Conservation (phyloP, 2,888 invertebrate species). For the Athalia rosae region DNA sequence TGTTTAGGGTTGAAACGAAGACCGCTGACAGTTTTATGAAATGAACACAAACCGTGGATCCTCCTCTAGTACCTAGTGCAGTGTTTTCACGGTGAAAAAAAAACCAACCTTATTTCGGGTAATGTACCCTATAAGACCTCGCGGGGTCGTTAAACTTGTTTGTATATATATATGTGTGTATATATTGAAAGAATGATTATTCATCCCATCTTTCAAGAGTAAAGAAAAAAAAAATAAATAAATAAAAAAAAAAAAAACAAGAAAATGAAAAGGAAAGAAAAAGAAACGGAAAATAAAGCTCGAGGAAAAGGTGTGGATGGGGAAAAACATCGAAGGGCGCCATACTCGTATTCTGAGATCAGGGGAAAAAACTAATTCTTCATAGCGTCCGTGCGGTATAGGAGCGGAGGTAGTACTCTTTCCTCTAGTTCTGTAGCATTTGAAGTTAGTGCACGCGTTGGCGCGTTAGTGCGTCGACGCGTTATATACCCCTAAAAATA, state of each 20-base stretch:
- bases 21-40: constrained; percentile 62
- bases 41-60: constrained; percentile 48
- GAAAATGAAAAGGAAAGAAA: too few species aligned
- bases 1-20: constrained; percentile 42
- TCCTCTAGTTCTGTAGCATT: too few species aligned
- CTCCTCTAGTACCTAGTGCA: constrained; percentile 42
- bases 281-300: neutral
- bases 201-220: neutral
- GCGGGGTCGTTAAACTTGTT: constrained; percentile 34
- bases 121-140: neutral
- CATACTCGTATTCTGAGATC: constrained; percentile 34
- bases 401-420: neutral
- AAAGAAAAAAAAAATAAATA: too few species aligned
- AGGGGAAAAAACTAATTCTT: constrained; percentile 34
- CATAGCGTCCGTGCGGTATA: constrained; percentile 16
- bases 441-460: constrained; percentile 6
- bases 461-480: constrained; percentile 34
- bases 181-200: constrained; percentile 32
- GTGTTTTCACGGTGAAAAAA: constrained; percentile 48
- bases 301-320: too few species aligned
- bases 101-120: constrained; percentile 45
- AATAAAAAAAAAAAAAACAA: too few species aligned
- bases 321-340: too few species aligned
- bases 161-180: constrained; percentile 31
- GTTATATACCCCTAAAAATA: constrained; percentile 41